Percentiles rank a stretch among this genome's conserved stretches.
Conservation (phyloP, 2,888 invertebrate species). For the Ichneumoninae sp. region DNA sequence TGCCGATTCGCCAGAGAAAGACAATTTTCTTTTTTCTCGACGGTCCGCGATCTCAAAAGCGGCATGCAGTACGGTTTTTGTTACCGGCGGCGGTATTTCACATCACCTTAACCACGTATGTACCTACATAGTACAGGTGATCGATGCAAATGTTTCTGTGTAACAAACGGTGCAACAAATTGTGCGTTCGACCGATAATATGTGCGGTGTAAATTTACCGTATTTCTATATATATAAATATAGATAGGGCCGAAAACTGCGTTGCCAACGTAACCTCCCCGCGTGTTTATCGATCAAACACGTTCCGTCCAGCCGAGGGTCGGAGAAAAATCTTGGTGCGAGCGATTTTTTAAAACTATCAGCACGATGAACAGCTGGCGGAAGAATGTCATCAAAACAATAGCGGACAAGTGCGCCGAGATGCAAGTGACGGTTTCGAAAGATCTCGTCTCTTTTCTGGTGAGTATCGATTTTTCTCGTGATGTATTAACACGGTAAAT, state of each 20-base stretch:
- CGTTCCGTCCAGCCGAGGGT: conserved; percentile 18
- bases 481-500: neutral
- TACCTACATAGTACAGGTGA: neutral
- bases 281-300: conserved; percentile 76
- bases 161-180: neutral
- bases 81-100: no score
- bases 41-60: neutral
- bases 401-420: conserved; percentile 74
- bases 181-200: neutral
- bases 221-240: neutral
- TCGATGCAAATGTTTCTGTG: neutral
- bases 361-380: conserved; percentile 72
- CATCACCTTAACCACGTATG: neutral
- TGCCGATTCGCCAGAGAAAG: no score
- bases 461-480: conserved; percentile 64
- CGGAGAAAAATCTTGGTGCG: neutral
- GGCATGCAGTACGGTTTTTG: neutral
- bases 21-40: no score
- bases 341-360: neutral
- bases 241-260: neutral
- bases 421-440: conserved; percentile 71
- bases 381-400: conserved; percentile 72
- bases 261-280: neutral
- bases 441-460: conserved; percentile 79
- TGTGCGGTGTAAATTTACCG: neutral